Evolutionary conservation across 2,888 invertebrate species (phyloP).

Genomic region (Gastracanthus pulcherrimus): DNA sequence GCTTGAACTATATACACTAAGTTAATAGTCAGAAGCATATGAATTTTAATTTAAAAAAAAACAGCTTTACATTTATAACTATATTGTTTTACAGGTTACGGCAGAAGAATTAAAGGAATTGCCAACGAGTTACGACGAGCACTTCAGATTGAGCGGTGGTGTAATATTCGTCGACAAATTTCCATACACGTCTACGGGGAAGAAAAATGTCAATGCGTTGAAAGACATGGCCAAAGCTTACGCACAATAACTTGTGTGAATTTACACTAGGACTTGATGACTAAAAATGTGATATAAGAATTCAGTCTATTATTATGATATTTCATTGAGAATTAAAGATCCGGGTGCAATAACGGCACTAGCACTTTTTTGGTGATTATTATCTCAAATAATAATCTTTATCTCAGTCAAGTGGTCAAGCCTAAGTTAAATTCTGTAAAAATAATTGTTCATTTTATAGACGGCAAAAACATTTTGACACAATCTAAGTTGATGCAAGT

Average conservation of each 20-base stretch:
- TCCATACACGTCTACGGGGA: constrained; percentile 67
- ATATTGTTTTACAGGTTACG: constrained; percentile 62
- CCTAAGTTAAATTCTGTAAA: no score
- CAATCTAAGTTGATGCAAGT: no score
- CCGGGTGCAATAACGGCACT: no score
- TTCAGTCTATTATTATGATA: no score
- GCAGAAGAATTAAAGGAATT: constrained; percentile 65
- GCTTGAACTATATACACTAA: no score
- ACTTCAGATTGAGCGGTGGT: constrained; percentile 66
- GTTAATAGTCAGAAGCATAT: no score
- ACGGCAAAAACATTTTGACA: no score
- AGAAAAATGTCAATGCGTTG: constrained; percentile 59
- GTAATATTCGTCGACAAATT: constrained; percentile 66
- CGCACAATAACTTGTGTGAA: background rate
- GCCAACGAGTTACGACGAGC: constrained; percentile 62
- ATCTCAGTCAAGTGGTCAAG: no score
- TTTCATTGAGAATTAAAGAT: no score
- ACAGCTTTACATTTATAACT: background rate
- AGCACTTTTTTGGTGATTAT: no score
- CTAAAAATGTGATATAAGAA: background rate
- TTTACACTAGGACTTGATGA: background rate
- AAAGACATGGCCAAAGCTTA: constrained; percentile 20
- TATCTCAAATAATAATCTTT: no score
- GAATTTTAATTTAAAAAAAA: background rate
- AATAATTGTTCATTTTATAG: no score